Evolutionary conservation across 2,797 vertebrate species (phyloP), one percentile per base, ranked within the genome.

Genomic region (Rhinella marina): DNA sequence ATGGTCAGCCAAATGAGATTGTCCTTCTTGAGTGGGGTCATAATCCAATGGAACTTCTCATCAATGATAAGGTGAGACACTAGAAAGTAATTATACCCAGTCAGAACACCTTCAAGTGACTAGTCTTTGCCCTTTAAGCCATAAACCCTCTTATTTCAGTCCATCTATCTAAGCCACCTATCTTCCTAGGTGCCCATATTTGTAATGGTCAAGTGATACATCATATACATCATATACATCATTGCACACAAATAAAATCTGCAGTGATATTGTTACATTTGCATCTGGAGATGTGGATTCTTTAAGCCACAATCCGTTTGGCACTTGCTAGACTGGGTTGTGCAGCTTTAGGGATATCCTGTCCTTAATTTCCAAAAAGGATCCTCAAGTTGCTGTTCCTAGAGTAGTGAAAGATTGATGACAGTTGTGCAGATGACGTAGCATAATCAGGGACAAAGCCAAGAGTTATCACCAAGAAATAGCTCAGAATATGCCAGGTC

Each of bases 21-120:
- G 97, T 98, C 92, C 94, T 99, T 82, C 92, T 99, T 90, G 97
- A 99, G 90, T 96, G 97, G 19, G 96, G 97, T 62, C 95, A 94
- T 0, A 96, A 96, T 10, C 96, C 97, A 11, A 91, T 96, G 84
- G 98, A 99, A 93, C 95, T 99, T 91, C 96, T 99, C 86, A 94
- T 99, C 92, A 98, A 99, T 0, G 97, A 99, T 92, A 98, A 99
- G 97, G 98, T 98, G 23, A 68, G 75, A 7, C 52, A 27, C 29
- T 50, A 52, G n/a, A 1, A 17, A 54, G 14, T 68, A n/a, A 50
- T 48, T 21, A 48, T 48, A 25, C 32, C 8, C 11, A 81, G 32
- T 41, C 17, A 27, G 32, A 62, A 13, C 7, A 10, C n/a, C 23
- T 78, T n/a, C n/a, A n/a, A n/a, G n/a, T n/a, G n/a, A n/a, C n/a